Evolutionary conservation across 2,888 invertebrate genomes (phyloP), one percentile per base, ranked within the genome.

Genomic region (Drosophila diplacantha): DNA sequence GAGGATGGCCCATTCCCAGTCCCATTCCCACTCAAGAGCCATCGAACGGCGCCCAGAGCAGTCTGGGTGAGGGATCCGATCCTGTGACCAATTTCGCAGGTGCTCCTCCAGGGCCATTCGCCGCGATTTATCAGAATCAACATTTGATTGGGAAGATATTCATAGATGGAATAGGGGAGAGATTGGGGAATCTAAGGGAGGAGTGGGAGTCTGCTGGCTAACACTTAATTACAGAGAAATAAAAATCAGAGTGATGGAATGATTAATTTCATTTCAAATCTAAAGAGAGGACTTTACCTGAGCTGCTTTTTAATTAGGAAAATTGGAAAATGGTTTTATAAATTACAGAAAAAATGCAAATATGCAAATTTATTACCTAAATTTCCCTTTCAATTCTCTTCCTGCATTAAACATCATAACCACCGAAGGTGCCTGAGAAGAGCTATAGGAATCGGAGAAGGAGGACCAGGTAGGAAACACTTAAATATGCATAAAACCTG

Each of bases 31-130:
- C 71, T 72, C 68, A 70, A 83, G 67, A 71, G 34, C 38, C 58
- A 65, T 50, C 55, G 72, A 65, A 62, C 58, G 62, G 69, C 61
- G 72, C 61, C 70, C 44, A 49, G 43, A 46, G 24, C 61, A 44
- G 41, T 18, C 44, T 46, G 58, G 38, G 39, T 38, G 37, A 31
- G 54, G 35, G 5, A 50, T 49, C 37, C 34, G 49, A 31, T 61
- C 47, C 50, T 51, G 73, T 79, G 81, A 75, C 79, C 84, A 86
- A 85, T 84, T 84, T 83, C 84, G 75, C 85, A 86, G 86, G 85
- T 86, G 87, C 85, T 86, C 82, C 85, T 86, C 81, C 73, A 39
- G 62, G 71, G 59, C 20, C 43, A 24, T 24, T 32, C 29, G 38
- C 35, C 50, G 46, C 49, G 38, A 51, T 46, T 51, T 56, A 51